Evolutionary conservation across 2,797 vertebrate species (phyloP).

Genomic region (Tenualosa ilisha): DNA sequence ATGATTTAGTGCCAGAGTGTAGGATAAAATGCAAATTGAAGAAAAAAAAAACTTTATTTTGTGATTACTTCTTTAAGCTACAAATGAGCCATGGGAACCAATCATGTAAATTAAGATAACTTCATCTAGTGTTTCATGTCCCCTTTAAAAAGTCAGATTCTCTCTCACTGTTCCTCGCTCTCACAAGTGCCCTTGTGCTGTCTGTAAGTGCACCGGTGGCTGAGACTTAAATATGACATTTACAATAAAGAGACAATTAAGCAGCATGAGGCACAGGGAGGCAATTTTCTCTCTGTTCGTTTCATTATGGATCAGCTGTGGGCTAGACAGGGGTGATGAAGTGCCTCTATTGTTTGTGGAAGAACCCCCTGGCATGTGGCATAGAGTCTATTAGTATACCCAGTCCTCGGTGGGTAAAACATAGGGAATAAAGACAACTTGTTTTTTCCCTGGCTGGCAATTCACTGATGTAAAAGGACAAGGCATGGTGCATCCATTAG

Average conservation of each 20-base stretch:
- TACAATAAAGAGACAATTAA: conserved; percentile 32
- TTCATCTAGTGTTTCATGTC: too few species aligned
- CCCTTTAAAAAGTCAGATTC: too few species aligned
- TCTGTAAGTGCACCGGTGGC: background rate
- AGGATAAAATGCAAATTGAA: too few species aligned
- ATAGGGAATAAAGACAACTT: background rate
- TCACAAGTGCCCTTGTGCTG: background rate
- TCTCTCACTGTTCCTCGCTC: too few species aligned
- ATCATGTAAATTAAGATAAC: too few species aligned
- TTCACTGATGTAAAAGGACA: background rate
- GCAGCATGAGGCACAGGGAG: background rate
- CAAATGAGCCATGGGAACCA: too few species aligned
- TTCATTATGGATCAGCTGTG: conserved; percentile 33
- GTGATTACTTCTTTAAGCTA: too few species aligned
- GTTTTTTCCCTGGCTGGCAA: background rate
- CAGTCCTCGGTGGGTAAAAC: background rate
- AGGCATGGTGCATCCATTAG: background rate
- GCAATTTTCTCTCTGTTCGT: conserved; percentile 28
- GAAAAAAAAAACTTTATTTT: too few species aligned
- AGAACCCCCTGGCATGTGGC: background rate
- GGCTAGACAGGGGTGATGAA: conserved; percentile 31
- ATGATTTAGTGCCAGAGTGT: too few species aligned
- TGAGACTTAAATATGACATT: background rate
- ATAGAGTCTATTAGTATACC: background rate
- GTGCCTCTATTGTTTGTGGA: background rate